phyloP scores from a whole-genome alignment of 2,797 vertebrate genomes.

The Schizopygopsis pylzovi region DNA sequence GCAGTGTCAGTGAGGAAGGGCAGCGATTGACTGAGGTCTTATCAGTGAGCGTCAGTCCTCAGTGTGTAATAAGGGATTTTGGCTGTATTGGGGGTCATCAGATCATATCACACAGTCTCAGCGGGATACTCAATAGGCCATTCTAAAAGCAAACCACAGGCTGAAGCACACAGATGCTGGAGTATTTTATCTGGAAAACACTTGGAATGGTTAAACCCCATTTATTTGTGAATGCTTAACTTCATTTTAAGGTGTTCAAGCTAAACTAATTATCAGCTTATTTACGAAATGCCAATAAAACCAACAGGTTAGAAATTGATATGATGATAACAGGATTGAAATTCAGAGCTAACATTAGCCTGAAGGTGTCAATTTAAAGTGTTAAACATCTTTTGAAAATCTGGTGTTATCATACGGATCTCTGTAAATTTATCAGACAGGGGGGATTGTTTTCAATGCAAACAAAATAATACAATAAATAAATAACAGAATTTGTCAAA shows the following conservation, averaged over 20 bases:
- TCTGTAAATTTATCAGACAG: not conserved
- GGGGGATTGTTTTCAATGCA: too few species aligned
- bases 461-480: too few species aligned
- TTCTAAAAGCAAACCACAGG: not conserved
- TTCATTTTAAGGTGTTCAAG: not conserved
- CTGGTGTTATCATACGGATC: not conserved
- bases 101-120: conserved; percentile 18
- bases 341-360: not conserved
- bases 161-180: conserved; percentile 8
- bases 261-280: not conserved
- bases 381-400: not conserved
- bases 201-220: conserved; percentile 1
- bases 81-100: not conserved
- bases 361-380: not conserved
- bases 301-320: not conserved
- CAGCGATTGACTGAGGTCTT: conserved; percentile 23
- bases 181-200: not conserved
- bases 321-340: not conserved
- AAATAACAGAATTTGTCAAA: too few species aligned
- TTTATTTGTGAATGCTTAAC: conserved; percentile 6
- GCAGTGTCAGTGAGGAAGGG: conserved; percentile 27
- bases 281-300: not conserved
- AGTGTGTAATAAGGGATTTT: conserved; percentile 32
- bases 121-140: conserved; percentile 15
- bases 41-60: conserved; percentile 45